phyloP scores from a whole-genome alignment of 1,140 invertebrate genomes.

The Latrodectus geometricus region DNA sequence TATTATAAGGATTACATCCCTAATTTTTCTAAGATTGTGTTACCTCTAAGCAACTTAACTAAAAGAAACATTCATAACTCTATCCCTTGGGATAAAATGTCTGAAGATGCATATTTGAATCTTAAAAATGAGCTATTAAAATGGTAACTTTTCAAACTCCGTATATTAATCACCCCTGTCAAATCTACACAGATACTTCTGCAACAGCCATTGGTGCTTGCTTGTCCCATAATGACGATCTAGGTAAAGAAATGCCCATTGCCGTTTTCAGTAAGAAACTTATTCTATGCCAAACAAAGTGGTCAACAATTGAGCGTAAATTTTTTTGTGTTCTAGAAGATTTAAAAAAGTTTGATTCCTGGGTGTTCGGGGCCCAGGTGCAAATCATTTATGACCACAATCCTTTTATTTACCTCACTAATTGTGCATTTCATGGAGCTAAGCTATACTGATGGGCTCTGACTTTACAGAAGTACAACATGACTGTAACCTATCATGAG shows the following conservation, averaged over 20 bases:
- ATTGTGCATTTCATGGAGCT: constrained; percentile 54
- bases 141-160: too few species aligned
- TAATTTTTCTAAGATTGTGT: too few species aligned
- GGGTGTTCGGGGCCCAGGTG: neutral
- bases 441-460: constrained; percentile 28
- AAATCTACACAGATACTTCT: too few species aligned
- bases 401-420: neutral
- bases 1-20: too few species aligned
- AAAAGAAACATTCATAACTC: too few species aligned
- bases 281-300: neutral
- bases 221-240: neutral
- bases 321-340: neutral
- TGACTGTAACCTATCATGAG: neutral
- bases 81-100: too few species aligned
- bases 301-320: neutral
- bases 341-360: neutral
- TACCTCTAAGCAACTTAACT: too few species aligned
- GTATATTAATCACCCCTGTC: too few species aligned
- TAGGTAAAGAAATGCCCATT: neutral
- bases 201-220: too few species aligned
- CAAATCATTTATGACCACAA: neutral
- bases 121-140: too few species aligned
- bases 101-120: too few species aligned
- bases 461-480: neutral
- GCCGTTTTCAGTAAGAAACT: neutral